Percentiles rank a stretch among this genome's conserved stretches.
Evolutionary conservation across 2,797 vertebrate genomes (phyloP).

Genomic region (Bradypodion pumilum): DNA sequence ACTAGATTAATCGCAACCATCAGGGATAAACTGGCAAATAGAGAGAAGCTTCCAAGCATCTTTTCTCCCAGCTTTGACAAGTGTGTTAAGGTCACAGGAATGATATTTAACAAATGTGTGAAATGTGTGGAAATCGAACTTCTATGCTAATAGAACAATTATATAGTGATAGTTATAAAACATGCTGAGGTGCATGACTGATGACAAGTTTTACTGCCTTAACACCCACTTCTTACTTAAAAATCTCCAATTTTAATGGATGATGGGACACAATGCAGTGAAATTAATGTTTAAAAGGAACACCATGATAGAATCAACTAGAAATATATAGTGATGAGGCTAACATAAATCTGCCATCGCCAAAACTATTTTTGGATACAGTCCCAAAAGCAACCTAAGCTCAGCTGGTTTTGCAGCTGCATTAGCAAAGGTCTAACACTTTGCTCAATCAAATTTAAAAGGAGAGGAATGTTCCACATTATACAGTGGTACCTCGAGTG

Average conservation of each 20-base stretch:
- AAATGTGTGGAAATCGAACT: background rate
- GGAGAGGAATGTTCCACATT: background rate
- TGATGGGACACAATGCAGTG: background rate
- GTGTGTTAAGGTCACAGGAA: conserved; percentile 1
- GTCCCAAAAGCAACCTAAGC: background rate
- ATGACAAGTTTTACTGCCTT: background rate
- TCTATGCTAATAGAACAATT: background rate
- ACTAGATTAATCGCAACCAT: background rate
- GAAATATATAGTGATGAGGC: conserved; percentile 19
- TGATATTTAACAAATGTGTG: conserved; percentile 4
- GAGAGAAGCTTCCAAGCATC: background rate
- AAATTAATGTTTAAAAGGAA: conserved; percentile 24
- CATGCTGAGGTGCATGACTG: background rate
- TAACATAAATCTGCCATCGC: conserved; percentile 12
- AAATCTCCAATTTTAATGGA: background rate
- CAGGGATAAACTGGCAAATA: too few species aligned
- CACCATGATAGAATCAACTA: background rate
- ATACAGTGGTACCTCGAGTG: too few species aligned
- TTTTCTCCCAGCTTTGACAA: background rate
- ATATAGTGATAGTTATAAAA: conserved; percentile 28
- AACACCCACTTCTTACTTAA: background rate
- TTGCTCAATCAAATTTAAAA: conserved; percentile 22
- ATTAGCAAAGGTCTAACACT: background rate
- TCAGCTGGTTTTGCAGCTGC: background rate
- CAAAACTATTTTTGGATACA: conserved; percentile 30